Conservation (phyloP, 1,140 invertebrate genomes). For the Camponotus vicinus region DNA sequence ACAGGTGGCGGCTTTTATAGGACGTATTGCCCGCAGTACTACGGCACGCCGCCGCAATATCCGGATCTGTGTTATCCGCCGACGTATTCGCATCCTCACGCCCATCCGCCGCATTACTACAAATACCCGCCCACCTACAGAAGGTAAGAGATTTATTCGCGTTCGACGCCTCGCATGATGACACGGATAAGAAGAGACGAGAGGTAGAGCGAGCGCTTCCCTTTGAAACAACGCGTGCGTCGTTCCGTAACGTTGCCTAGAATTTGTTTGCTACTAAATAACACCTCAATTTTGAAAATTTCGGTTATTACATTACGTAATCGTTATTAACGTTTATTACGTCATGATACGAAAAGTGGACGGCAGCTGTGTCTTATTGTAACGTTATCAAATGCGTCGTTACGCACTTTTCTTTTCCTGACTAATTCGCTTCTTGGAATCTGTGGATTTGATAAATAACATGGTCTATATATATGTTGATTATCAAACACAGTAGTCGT, state of each 20-base stretch:
- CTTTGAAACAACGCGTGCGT: background rate
- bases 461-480: background rate
- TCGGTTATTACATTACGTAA: conserved; percentile 3
- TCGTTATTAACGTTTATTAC: background rate
- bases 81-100: conserved; percentile 86
- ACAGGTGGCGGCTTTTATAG: conserved; percentile 84
- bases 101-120: conserved; percentile 88
- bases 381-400: background rate
- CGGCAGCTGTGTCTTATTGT: background rate
- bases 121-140: conserved; percentile 88
- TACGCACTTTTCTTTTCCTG: background rate
- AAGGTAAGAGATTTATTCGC: conserved; percentile 79
- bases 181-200: conserved; percentile 7
- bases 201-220: background rate
- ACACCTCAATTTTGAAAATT: background rate
- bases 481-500: background rate
- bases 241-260: conserved; percentile 10
- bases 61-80: conserved; percentile 88
- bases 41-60: conserved; percentile 87
- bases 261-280: conserved; percentile 16
- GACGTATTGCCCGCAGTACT: conserved; percentile 85
- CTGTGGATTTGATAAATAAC: background rate
- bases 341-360: background rate
- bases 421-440: background rate
- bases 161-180: conserved; percentile 40